A percentile compares a stretch with the other conserved stretches of the same genome.
phyloP scores from a whole-genome alignment of 2,888 invertebrate genomes.

The Clunio marinus region DNA sequence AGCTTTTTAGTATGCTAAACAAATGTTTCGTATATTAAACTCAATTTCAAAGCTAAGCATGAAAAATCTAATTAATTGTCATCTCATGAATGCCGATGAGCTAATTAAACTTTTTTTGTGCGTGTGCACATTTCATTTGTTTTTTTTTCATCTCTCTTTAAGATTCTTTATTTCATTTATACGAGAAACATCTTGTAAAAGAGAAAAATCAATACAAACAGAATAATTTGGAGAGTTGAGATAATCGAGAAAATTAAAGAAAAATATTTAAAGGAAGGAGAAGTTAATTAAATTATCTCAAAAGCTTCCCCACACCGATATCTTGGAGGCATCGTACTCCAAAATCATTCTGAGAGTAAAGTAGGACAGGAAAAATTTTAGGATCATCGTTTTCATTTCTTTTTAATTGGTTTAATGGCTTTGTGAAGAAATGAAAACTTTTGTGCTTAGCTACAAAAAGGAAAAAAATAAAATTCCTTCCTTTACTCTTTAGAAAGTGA shows the following conservation, averaged over 20 bases:
- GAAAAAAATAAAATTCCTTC: neutral
- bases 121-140: conserved; percentile 8
- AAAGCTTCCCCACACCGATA: neutral
- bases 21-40: too few relatives aligned
- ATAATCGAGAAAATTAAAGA: conserved; percentile 3
- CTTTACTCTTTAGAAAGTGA: neutral
- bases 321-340: too few relatives aligned
- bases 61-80: conserved; percentile 14
- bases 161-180: neutral
- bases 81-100: neutral
- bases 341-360: too few relatives aligned
- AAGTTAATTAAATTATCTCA: neutral
- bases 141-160: neutral
- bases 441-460: neutral
- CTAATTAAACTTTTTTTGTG: conserved; percentile 9
- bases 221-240: neutral
- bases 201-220: neutral
- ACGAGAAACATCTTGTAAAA: neutral
- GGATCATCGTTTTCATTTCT: neutral
- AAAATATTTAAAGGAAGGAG: too few relatives aligned
- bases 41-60: too few relatives aligned
- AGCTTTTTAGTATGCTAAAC: too few relatives aligned
- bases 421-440: too few relatives aligned
- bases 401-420: neutral
- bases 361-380: too few relatives aligned